Conservation (phyloP, 2,888 invertebrate species). For the Eudasyphora cyanicolor region DNA sequence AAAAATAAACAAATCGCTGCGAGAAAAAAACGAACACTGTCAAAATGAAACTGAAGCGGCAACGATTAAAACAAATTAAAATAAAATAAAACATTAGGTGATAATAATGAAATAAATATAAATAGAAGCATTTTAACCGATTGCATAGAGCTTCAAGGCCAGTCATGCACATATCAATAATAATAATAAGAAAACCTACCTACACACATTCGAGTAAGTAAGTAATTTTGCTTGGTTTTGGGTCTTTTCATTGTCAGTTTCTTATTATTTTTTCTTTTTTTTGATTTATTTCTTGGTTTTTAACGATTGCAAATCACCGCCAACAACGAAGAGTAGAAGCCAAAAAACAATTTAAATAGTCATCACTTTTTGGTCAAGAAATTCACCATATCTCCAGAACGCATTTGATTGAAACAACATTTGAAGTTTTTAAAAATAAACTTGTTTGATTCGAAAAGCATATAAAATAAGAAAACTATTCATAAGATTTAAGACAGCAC, state of each 20-base stretch:
- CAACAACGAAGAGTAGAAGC: slow-evolving; percentile 10
- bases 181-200: no score
- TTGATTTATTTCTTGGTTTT: slow-evolving; percentile 27
- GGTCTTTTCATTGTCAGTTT: slow-evolving; percentile 52
- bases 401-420: neutral
- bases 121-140: slow-evolving; percentile 43
- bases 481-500: neutral
- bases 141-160: slow-evolving; percentile 57
- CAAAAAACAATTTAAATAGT: slow-evolving; percentile 24
- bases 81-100: neutral
- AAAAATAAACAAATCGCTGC: slow-evolving; percentile 7
- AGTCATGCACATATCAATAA: neutral
- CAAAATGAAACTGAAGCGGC: slow-evolving; percentile 1
- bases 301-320: neutral
- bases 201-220: neutral
- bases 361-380: neutral
- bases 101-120: neutral
- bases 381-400: neutral
- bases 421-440: neutral
- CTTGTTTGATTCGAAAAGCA: slow-evolving; percentile 2
- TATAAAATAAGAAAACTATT: neutral
- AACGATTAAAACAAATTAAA: neutral
- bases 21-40: neutral
- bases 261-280: no score
- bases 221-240: neutral